Conservation (phyloP, 2,797 vertebrate genomes). For the Cyprinella venusta region DNA sequence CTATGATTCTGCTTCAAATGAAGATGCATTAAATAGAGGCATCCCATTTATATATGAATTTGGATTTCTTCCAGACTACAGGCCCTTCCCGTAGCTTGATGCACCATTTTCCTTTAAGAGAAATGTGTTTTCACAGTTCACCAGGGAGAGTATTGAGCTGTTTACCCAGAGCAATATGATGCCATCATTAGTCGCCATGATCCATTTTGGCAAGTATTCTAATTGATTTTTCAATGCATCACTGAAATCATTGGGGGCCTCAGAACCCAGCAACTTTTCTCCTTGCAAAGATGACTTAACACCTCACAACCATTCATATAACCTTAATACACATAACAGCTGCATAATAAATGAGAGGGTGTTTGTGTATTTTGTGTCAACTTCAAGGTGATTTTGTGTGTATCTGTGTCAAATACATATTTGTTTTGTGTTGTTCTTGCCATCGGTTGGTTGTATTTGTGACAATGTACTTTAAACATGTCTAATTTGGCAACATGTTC, state of each 20-base stretch:
- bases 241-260: constrained; percentile 50
- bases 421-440: constrained; percentile 6
- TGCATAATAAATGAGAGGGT: constrained; percentile 10
- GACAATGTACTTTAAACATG: not conserved
- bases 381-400: too few relatives aligned
- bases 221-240: constrained; percentile 61
- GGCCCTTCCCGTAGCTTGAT: constrained; percentile 31
- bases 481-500: not conserved
- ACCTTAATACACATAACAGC: constrained; percentile 17
- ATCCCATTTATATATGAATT: constrained; percentile 34
- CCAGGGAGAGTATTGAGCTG: constrained; percentile 53
- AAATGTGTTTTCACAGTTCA: constrained; percentile 50
- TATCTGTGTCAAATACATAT: not conserved
- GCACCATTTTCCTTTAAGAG: constrained; percentile 37
- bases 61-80: constrained; percentile 36
- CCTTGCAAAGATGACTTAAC: constrained; percentile 42
- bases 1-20: constrained; percentile 34
- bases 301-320: constrained; percentile 15
- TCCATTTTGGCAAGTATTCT: constrained; percentile 60
- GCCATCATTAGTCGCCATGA: constrained; percentile 59
- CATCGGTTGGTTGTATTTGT: not conserved
- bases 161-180: constrained; percentile 56
- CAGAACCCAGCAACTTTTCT: constrained; percentile 47
- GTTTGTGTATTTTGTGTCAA: too few relatives aligned
- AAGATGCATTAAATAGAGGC: constrained; percentile 44